Evolutionary conservation across 2,888 invertebrate species (phyloP).

Genomic region (Pimpla rufipes): DNA sequence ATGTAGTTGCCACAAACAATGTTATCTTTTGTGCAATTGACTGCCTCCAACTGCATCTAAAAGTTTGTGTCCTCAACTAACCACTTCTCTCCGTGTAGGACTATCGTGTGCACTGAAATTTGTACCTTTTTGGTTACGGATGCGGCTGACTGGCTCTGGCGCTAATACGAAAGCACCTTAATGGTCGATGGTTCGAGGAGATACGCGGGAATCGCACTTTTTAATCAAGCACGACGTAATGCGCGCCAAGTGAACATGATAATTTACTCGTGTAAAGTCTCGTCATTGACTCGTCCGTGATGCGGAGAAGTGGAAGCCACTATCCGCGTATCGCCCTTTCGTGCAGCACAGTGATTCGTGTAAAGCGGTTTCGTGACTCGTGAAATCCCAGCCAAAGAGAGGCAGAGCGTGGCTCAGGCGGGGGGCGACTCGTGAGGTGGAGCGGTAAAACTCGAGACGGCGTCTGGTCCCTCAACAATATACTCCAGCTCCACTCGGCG

Average conservation of each 20-base stretch:
- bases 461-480: conserved; percentile 32
- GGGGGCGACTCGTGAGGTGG: conserved; percentile 73
- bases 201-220: conserved; percentile 9
- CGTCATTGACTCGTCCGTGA: conserved; percentile 45
- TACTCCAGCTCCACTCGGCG: conserved; percentile 21
- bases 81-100: no score
- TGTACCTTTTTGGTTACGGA: background rate
- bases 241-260: conserved; percentile 51
- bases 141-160: background rate
- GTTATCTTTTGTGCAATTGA: no score
- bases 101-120: no score
- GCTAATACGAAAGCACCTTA: background rate
- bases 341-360: conserved; percentile 78
- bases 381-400: conserved; percentile 52
- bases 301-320: conserved; percentile 55
- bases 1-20: no score
- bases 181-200: background rate
- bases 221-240: conserved; percentile 60
- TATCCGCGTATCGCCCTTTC: conserved; percentile 68
- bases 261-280: conserved; percentile 55
- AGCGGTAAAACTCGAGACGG: conserved; percentile 75
- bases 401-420: conserved; percentile 3
- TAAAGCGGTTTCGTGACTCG: conserved; percentile 78
- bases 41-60: no score
- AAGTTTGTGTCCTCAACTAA: no score